Evolutionary conservation across 1,140 invertebrate species (phyloP).

Genomic region (Formica selysi): DNA sequence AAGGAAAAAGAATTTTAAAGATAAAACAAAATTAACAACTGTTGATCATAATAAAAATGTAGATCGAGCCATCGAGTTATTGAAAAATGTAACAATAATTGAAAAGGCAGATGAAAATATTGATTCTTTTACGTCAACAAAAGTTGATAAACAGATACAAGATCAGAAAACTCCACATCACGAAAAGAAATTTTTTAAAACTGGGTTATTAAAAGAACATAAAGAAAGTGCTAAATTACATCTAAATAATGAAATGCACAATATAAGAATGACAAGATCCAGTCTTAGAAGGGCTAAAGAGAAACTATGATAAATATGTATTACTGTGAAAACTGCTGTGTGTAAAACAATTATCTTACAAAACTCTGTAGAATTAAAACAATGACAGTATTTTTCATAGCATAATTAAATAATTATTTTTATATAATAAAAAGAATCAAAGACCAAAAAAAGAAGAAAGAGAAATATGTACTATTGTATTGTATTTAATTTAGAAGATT

Average conservation of each 20-base stretch:
- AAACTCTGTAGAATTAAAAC: neutral
- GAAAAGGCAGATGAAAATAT: neutral
- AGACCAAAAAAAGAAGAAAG: neutral
- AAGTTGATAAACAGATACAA: constrained; percentile 4
- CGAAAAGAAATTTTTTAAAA: constrained; percentile 28
- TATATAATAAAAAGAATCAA: constrained; percentile 16
- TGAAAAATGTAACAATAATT: neutral
- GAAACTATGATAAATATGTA: neutral
- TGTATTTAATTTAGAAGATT: neutral
- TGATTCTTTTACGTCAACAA: neutral
- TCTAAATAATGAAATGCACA: constrained; percentile 3
- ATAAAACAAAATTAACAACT: neutral
- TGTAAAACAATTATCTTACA: neutral
- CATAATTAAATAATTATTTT: constrained; percentile 9
- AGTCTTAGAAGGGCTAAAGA: constrained; percentile 25
- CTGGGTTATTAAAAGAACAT: neutral
- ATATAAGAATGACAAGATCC: neutral
- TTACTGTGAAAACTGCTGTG: neutral
- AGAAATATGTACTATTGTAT: neutral
- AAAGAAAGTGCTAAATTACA: constrained; percentile 18
- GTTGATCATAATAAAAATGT: constrained; percentile 15
- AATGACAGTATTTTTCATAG: constrained; percentile 15
- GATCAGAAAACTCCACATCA: constrained; percentile 17
- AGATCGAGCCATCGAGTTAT: constrained; percentile 2
- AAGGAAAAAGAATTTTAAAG: neutral